Conservation (phyloP, 92 coral and sea anemone species). For the Epizoanthus fatuus region DNA sequence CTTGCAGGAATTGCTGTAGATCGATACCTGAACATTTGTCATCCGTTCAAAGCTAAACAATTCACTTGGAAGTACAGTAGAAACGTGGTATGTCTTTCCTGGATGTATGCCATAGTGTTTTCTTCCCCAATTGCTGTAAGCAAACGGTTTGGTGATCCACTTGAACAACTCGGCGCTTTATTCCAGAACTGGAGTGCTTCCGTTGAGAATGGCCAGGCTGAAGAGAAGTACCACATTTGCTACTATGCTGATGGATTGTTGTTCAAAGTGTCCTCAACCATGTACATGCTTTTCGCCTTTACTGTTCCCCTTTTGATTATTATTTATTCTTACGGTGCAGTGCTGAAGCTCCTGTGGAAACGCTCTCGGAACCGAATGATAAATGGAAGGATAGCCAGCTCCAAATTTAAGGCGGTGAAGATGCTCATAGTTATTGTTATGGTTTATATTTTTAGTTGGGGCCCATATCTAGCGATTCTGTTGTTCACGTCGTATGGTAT, state of each 20-base stretch:
- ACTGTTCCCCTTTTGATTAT: slow-evolving; percentile 52
- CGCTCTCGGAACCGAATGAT: slow-evolving; percentile 56
- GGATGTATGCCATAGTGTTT: slow-evolving; percentile 50
- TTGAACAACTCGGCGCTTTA: not conserved
- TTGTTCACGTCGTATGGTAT: slow-evolving; percentile 13
- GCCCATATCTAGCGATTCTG: slow-evolving; percentile 46
- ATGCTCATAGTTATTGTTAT: slow-evolving; percentile 59
- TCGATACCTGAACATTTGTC: slow-evolving; percentile 29
- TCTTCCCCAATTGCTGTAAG: slow-evolving; percentile 52
- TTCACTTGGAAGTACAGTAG: slow-evolving; percentile 66
- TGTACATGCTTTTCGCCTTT: slow-evolving; percentile 61
- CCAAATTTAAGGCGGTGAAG: slow-evolving; percentile 66
- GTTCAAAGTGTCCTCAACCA: slow-evolving; percentile 33
- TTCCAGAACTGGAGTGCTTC: slow-evolving; percentile 19
- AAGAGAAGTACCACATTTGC: slow-evolving; percentile 18
- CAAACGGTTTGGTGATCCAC: slow-evolving; percentile 22
- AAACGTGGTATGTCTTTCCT: slow-evolving; percentile 41
- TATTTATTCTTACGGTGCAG: slow-evolving; percentile 42
- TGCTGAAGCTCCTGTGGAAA: slow-evolving; percentile 51
- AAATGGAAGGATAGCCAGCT: slow-evolving; percentile 47
- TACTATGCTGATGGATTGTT: slow-evolving; percentile 21
- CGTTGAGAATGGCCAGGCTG: not conserved
- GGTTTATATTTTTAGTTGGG: slow-evolving; percentile 70
- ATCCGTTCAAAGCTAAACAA: slow-evolving; percentile 53
- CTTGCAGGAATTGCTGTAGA: slow-evolving; percentile 37